Base-by-base conservation (phyloP, 2,888 invertebrate species). In the Mimumesa dahlbomi region DNA sequence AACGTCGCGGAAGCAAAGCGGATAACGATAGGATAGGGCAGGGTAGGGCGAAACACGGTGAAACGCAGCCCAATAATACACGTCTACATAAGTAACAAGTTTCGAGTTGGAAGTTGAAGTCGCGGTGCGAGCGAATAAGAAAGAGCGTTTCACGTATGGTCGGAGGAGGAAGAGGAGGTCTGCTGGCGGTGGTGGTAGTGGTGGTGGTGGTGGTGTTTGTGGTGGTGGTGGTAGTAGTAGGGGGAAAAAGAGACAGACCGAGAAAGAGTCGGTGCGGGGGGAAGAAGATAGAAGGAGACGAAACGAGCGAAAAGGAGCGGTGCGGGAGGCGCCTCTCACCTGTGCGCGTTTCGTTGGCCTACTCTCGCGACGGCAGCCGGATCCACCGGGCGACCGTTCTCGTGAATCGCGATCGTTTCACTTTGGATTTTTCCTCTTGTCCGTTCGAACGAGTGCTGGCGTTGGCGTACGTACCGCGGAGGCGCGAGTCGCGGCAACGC, bases 311-410 rank as follows among this genome's bases (percentile, higher is more conserved):
- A 53, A 66, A 7, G 7, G 25, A 25, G 25, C 3, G 25, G 25
- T 25, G 36, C 25, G 59, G 16, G 40, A 42, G 18, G 48, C 75
- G 79, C 75, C 79, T 82, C 82, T 85, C 85, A 85, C 85, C 85
- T 85, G 85, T 77, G 77, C 78, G 79, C 81, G 81, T 82, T 84
- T 82, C 77, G 80, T 82, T 81, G 79, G 83, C 85, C 85, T 83
- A 83, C 84, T 85, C 75, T 71, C 73, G 64, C 65, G 67, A 69
- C 64, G 58, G 65, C 75, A 66, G 68, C 71, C 74, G 73, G 78
- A 74, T 81, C 77, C 59, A 71, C 74, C 49, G 73, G 53, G 78
- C 73, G 74, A 4, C 61, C 56, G 13, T n/a, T n/a, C n/a, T 36
- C 36, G 62, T 69, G 42, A 31, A 56, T 61, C 69, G 59, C 53